Evolutionary conservation across 2,888 invertebrate species (phyloP).

Genomic region (Erebia ligea): DNA sequence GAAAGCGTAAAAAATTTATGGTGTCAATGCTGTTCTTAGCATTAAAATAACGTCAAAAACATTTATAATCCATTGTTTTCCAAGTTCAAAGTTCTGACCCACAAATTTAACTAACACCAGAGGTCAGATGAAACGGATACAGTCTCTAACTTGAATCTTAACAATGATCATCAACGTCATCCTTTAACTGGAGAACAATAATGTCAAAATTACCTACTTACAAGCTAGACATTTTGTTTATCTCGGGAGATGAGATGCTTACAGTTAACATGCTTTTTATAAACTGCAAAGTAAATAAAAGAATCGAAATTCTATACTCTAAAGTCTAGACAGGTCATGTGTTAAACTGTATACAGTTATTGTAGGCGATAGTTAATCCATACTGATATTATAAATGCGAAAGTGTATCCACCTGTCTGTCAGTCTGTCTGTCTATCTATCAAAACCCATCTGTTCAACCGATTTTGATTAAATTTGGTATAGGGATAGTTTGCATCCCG

Average conservation of each 20-base stretch:
- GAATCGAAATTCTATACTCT: background rate
- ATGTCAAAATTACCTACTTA: conserved; percentile 31
- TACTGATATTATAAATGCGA: no score
- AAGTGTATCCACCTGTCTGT: no score
- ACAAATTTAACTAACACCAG: conserved; percentile 31
- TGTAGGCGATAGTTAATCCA: no score
- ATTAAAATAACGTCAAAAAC: conserved; percentile 15
- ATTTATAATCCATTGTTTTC: conserved; percentile 19
- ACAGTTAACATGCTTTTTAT: conserved; percentile 18
- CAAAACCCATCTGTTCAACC: no score
- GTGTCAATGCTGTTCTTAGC: background rate
- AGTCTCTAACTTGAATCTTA: conserved; percentile 28
- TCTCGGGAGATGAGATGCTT: conserved; percentile 10
- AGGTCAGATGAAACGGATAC: conserved; percentile 38
- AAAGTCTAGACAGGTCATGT: conserved; percentile 1
- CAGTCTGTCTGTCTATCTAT: no score
- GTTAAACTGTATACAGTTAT: no score
- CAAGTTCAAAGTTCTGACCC: conserved; percentile 27
- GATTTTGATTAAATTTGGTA: no score
- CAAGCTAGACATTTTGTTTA: conserved; percentile 18
- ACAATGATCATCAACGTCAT: conserved; percentile 36
- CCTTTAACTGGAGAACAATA: conserved; percentile 31
- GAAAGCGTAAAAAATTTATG: conserved; percentile 3
- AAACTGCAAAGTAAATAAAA: conserved; percentile 15
- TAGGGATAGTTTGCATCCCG: no score